Base-by-base conservation (phyloP, 2,797 vertebrate species). In the Acanthornis magna region DNA sequence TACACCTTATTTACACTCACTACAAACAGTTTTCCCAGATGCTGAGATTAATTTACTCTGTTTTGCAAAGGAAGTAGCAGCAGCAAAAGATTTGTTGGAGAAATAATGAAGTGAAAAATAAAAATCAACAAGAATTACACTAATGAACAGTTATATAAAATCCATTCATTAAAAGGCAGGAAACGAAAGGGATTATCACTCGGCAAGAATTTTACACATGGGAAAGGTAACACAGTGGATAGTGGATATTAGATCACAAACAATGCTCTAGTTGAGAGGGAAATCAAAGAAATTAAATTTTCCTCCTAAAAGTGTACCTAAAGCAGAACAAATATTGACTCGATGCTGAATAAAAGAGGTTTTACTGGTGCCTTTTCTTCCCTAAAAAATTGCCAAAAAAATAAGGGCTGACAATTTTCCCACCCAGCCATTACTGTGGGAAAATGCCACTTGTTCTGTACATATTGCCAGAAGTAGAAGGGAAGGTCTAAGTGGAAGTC, bases 111-210 rank as follows among this genome's bases (percentile, higher is more conserved):
- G 71, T 81, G 81, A 72, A 93, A 87, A 96, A 76, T 89, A 80
- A 78, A 93, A 87, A 83, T 72, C 75, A 93, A 70, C 45, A 82
- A 63, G 8, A 40, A 94, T 95, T 94, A 77, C 71, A 36, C 77
- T 96, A 94, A 96, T 92, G 93, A 89, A 91, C 88, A 63, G 85
- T 96, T 90, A 93, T 27, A 88, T 94, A 95, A 96, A 95, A 87
- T 78, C 85, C 53, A 82, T 95, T 96, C 60, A 92, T 96, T 96
- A 96, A 93, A 92, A 95, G 62, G 42, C 71, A 94, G 80, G 93
- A 96, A 97, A 92, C 86, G 30, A 91, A 95, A 95, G 38, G 85
- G 92, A 95, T 96, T 96, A 96, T 74, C 87, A 77, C 54, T 74
- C 58, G 55, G 80, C 40, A 90, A 94, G 71, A 89, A 89, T 89